Evolutionary conservation across 1,140 invertebrate genomes (phyloP).

Genomic region (Drosophila malerkotliana): DNA sequence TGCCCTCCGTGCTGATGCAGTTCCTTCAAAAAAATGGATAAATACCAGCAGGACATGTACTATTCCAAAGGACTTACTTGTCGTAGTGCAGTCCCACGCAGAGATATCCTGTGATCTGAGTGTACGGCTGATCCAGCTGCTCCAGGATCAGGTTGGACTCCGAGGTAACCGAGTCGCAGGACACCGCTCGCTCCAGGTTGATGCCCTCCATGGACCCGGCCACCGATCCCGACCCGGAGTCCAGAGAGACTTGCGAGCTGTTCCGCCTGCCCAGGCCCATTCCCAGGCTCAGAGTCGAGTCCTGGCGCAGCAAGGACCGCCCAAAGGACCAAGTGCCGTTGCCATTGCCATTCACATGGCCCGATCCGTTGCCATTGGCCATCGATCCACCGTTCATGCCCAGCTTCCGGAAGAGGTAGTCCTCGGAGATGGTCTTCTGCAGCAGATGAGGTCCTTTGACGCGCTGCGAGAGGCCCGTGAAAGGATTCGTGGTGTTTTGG

Average conservation of each 20-base stretch:
- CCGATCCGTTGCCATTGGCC: conserved; percentile 23
- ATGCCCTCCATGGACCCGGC: conserved; percentile 60
- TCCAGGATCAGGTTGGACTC: conserved; percentile 90
- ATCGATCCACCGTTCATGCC: conserved; percentile 19
- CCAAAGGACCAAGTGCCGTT: conserved; percentile 78
- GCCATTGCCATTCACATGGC: conserved; percentile 40
- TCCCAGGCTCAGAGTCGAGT: conserved; percentile 64
- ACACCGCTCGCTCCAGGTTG: conserved; percentile 87
- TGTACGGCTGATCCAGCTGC: conserved; percentile 87
- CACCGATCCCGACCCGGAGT: conserved; percentile 38
- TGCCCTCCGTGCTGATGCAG: conserved; percentile 86
- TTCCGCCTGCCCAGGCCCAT: conserved; percentile 71
- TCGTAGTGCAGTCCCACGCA: conserved; percentile 92
- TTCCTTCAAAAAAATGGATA: conserved; percentile 10
- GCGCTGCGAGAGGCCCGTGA: conserved; percentile 60
- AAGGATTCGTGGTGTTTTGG: conserved; percentile 70
- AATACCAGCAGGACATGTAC: not conserved
- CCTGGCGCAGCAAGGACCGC: conserved; percentile 69
- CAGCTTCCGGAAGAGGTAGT: conserved; percentile 76
- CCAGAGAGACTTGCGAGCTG: conserved; percentile 73
- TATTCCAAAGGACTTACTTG: conserved; percentile 84
- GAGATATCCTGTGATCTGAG: conserved; percentile 90
- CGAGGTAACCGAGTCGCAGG: conserved; percentile 93
- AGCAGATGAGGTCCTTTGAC: conserved; percentile 78
- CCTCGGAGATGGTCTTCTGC: conserved; percentile 83